Evolutionary conservation across 2,888 invertebrate species (phyloP), one percentile per base, ranked within the genome.

Genomic region (Ferrisia virgata): DNA sequence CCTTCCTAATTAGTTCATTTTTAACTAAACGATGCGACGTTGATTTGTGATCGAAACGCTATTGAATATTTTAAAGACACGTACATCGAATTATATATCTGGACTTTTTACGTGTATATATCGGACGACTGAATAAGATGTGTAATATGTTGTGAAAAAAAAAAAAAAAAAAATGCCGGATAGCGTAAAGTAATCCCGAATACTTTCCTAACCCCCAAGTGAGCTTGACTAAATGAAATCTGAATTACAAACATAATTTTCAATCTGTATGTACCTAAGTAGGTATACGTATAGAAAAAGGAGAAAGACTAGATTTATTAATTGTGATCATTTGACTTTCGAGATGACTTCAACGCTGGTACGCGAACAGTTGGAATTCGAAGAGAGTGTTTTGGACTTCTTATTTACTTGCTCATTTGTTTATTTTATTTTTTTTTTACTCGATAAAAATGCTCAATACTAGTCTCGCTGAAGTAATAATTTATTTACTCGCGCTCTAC

Each of bases 211-310:
- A 79, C 47, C 79, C 79, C 43, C 40, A 40, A n/a, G 79, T 43
- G 79, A 40, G 43, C 47, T 79, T n/a, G 47, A 28, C 25, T 79
- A 79, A 79, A 79, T 47, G 79, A 79, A 39, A 79, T 31, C 43
- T 22, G 79, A 79, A 79, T 31, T 22, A 79, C 43, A 22, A 79
- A 43, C 25, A 28, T 79, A 47, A 79, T 47, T 40, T 47, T 79
- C 43, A n/a, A 47, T 39, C 78, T 22, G 13, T 40, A 40, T 79
- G 36, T 11, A 8, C 18, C n/a, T n/a, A n/a, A n/a, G n/a, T 40
- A 15, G 3, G 47, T 72, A 28, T 47, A 39, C 5, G 11, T 15
- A 33, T 15, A 76, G n/a, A 33, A 15, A 11, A 76, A 33, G 47
- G 47, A 31, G 9, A 11, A 40, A 40, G 47, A 79, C 40, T 40